Evolutionary conservation across 2,113 vertebrate genomes (phyloP).

Genomic region (Corythaeola cristata): DNA sequence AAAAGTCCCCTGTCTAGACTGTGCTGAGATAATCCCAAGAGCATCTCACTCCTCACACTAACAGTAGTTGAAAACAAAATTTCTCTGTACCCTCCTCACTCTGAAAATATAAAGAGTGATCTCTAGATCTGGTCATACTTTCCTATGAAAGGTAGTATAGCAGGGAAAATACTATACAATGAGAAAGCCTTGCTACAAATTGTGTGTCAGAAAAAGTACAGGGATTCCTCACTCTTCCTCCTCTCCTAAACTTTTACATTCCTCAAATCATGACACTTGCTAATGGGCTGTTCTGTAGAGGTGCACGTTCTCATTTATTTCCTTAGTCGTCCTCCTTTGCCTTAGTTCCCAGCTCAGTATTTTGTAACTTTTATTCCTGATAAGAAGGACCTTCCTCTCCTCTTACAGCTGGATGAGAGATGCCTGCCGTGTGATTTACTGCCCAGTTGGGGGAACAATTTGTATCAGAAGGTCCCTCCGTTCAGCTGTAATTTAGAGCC

Average conservation of each 20-base stretch:
- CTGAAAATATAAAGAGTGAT: not conserved
- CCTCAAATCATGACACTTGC: not conserved
- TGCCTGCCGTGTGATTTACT: conserved; percentile 65
- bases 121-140: not conserved
- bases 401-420: not conserved
- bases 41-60: not conserved
- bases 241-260: not conserved
- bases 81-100: not conserved
- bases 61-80: not conserved
- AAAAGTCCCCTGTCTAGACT: not conserved
- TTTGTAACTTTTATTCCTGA: not conserved
- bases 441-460: not conserved
- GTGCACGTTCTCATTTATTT: not conserved
- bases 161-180: not conserved
- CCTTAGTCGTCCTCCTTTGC: not conserved
- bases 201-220: not conserved
- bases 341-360: not conserved
- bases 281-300: not conserved
- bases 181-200: not conserved
- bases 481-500: conserved; percentile 75
- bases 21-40: not conserved
- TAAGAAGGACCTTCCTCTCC: not conserved
- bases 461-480: conserved; percentile 5
- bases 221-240: not conserved
- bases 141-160: not conserved